Evolutionary conservation across 2,888 invertebrate species (phyloP).

Genomic region (Caradrina clavipalpis): DNA sequence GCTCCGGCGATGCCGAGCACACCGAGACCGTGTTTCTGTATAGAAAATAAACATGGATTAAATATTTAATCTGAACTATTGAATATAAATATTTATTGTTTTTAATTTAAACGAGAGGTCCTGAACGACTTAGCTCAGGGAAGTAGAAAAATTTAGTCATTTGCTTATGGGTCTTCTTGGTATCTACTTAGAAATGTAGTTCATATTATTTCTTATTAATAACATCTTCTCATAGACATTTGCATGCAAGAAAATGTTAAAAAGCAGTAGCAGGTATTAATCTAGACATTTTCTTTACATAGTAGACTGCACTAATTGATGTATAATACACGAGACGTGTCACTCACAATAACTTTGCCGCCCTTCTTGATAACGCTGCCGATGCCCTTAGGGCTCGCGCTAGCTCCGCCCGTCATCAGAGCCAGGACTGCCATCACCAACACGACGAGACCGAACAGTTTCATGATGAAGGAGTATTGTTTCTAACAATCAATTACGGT

Average conservation of each 20-base stretch:
- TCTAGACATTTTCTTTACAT: not conserved
- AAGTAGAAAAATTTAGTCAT: no score
- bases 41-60: not conserved
- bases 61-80: not conserved
- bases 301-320: not conserved
- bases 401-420: conserved; percentile 56
- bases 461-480: conserved; percentile 61
- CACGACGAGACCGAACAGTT: conserved; percentile 65
- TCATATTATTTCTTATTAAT: no score
- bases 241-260: no score
- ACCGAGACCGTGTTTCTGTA: conserved; percentile 42
- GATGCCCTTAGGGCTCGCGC: conserved; percentile 54
- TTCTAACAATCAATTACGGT: not conserved
- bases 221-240: no score
- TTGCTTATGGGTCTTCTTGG: no score
- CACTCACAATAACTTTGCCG: conserved; percentile 49
- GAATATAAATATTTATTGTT: no score
- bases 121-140: no score
- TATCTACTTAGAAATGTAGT: no score
- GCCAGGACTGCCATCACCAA: conserved; percentile 65
- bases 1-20: conserved; percentile 39
- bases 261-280: not conserved
- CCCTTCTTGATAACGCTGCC: conserved; percentile 43
- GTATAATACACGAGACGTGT: not conserved
- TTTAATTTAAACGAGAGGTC: no score